Conservation (phyloP, 1,140 invertebrate genomes). For the Trypoxylus dichotomus region DNA sequence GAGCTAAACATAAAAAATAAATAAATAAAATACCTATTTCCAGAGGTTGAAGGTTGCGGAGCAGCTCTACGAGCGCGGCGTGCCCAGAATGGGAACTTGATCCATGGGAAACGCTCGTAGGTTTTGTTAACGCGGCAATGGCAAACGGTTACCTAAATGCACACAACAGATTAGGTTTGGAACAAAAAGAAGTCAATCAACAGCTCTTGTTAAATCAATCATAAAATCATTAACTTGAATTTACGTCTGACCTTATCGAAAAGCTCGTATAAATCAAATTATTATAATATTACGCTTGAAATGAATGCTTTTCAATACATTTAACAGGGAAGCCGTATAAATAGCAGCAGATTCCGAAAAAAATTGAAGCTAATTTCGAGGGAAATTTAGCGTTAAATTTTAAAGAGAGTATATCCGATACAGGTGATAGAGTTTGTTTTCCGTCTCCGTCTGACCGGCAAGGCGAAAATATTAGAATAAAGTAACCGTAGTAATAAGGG, state of each 20-base stretch:
- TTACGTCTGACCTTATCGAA: background rate
- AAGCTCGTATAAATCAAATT: background rate
- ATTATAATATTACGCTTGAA: too few relatives aligned
- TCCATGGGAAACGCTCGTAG: conserved; percentile 61
- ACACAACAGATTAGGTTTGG: too few relatives aligned
- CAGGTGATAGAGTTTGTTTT: background rate
- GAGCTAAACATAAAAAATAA: background rate
- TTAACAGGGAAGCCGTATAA: too few relatives aligned
- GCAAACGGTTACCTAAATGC: conserved; percentile 66
- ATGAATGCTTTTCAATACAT: too few relatives aligned
- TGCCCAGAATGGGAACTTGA: conserved; percentile 49
- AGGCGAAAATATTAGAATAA: background rate
- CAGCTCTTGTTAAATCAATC: too few relatives aligned
- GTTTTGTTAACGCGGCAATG: conserved; percentile 73
- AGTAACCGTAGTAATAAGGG: background rate
- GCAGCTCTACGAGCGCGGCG: conserved; percentile 50
- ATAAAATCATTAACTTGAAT: too few relatives aligned
- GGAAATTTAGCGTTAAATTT: background rate
- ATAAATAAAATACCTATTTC: conserved; percentile 36
- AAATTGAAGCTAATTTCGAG: background rate
- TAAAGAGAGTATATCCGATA: background rate
- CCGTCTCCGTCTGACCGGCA: background rate
- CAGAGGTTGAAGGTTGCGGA: conserved; percentile 53
- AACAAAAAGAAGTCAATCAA: too few relatives aligned
- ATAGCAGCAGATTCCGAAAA: too few relatives aligned